These are phyloP conservation scores for Pampusana beccarii DNA, from an alignment of 2,113 vertebrate genomes.

Conservation along the genomic window DNA sequence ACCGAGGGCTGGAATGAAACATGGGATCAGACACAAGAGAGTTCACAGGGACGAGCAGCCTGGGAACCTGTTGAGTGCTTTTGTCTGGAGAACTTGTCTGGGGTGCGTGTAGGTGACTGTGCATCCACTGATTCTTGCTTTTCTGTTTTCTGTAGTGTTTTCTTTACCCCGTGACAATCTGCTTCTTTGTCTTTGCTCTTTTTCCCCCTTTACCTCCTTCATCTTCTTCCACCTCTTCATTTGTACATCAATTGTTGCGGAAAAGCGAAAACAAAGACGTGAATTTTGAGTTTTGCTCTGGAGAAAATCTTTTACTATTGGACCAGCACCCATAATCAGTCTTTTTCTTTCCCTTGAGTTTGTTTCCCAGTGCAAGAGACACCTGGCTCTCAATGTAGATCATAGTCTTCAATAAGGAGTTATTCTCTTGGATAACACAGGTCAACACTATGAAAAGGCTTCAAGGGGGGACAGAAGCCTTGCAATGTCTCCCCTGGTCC, in stretches of 20 bases:
- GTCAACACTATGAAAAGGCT: neutral
- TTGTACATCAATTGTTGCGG: neutral
- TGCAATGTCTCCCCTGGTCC: neutral
- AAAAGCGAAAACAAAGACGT: neutral
- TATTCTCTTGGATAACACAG: neutral
- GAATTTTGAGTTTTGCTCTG: neutral
- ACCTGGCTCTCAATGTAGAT: neutral
- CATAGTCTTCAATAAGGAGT: neutral
- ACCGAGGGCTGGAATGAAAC: neutral
- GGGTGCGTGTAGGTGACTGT: neutral
- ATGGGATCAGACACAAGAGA: neutral
- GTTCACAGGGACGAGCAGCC: neutral
- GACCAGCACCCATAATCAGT: neutral
- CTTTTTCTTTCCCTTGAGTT: neutral
- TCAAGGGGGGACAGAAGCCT: neutral
- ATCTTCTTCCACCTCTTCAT: neutral
- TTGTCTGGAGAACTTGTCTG: neutral
- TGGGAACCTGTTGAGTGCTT: neutral
- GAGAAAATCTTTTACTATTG: neutral
- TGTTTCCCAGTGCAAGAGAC: neutral
- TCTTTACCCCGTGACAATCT: neutral
- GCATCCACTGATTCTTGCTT: neutral
- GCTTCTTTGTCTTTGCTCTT: neutral
- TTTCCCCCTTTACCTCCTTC: neutral
- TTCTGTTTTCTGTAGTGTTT: neutral